Conservation (phyloP, 2,797 vertebrate species). For the Apogon hyalosoma region DNA sequence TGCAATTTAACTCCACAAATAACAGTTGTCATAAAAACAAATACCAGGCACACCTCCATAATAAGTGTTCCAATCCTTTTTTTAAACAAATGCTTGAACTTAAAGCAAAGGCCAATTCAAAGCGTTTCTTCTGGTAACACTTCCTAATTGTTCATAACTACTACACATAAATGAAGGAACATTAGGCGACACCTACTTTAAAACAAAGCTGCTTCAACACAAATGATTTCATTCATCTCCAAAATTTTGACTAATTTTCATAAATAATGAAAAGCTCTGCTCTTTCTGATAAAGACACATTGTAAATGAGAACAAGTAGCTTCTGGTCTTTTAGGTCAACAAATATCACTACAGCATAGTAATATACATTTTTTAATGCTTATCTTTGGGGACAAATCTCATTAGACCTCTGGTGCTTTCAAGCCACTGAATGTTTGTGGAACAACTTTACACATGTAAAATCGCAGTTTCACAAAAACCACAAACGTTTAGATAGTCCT, state of each 20-base stretch:
- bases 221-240: constrained; percentile 32
- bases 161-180: constrained; percentile 30
- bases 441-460: constrained; percentile 46
- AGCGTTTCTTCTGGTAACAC: constrained; percentile 43
- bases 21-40: constrained; percentile 68
- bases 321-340: constrained; percentile 32
- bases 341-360: constrained; percentile 11
- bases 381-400: constrained; percentile 41
- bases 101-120: constrained; percentile 47
- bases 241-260: constrained; percentile 19
- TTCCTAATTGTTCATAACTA: constrained; percentile 46
- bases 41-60: constrained; percentile 64
- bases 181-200: constrained; percentile 13
- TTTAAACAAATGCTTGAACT: constrained; percentile 69
- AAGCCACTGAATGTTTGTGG: constrained; percentile 41
- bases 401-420: constrained; percentile 40
- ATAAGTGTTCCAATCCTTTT: constrained; percentile 50
- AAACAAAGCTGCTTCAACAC: constrained; percentile 50
- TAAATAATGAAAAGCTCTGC: constrained; percentile 10
- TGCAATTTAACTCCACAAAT: constrained; percentile 88
- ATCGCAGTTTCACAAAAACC: constrained; percentile 56
- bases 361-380: constrained; percentile 21
- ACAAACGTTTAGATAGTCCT: constrained; percentile 41
- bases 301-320: constrained; percentile 31
- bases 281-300: constrained; percentile 35